Base-by-base conservation (phyloP, 2,113 vertebrate species). In the Ceyx margarethae region DNA sequence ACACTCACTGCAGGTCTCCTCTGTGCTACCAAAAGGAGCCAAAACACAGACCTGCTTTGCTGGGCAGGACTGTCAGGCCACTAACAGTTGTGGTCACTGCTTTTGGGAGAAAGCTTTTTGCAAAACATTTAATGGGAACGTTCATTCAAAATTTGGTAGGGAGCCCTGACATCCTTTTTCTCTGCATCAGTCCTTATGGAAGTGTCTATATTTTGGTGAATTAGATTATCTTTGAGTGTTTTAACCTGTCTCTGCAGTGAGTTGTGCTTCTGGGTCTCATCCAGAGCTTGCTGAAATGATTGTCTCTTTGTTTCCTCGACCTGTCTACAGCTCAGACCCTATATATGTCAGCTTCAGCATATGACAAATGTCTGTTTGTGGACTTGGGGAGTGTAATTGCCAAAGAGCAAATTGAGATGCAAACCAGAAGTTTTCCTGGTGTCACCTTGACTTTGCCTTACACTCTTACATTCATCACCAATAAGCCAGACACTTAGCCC, bases 401-500 rank as follows among this genome's bases (percentile, higher is more conserved):
- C 74, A 62, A 40, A 89, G 58, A 86, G 45, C 42, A 89, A 42
- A 54, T 1, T 56, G 73, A 81, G 83, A 33, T 60, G 61, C 45
- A 85, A 73, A 74, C 6, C 53, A 50, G 37, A 73, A 86, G n/a
- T 40, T 37, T 92, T 82, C 50, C 45, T 89, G 61, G 57, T 66
- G 76, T 64, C 75, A 64, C 89, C 78, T 93, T 93, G 89, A 51
- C 71, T 91, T 93, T 95, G 73, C 58, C 46, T 80, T 94, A 5
- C 45, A 62, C 75, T 82, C 48, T 85, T 83, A 51, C 45, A 84
- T 94, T 85, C 85, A 94, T 60, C 6, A 8, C 67, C 81, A 85
- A 10, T 81, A 93, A 87, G 66, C 51, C 90, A 95, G 84, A 93
- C 81, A 80, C 81, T 94, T 33, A 87, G 89, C 78, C 46, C 60